Evolutionary conservation across 2,888 invertebrate genomes (phyloP).

Genomic region (Cantharis lateralis): DNA sequence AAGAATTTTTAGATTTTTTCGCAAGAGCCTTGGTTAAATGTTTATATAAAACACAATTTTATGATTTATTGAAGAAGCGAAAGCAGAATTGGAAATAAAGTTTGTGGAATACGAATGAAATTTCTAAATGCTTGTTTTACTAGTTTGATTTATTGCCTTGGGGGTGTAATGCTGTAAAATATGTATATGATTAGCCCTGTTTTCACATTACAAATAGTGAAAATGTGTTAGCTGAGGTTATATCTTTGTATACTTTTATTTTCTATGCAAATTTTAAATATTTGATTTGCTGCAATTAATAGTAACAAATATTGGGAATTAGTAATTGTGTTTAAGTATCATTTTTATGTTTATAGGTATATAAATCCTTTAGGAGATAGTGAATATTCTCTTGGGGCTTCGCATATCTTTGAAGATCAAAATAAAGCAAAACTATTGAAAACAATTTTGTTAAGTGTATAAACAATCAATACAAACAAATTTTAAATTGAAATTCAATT

Average conservation of each 20-base stretch:
- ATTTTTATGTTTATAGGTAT: neutral
- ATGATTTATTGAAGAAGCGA: conserved; percentile 13
- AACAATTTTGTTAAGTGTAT: neutral
- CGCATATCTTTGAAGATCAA: neutral
- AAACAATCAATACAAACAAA: neutral
- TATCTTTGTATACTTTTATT: neutral
- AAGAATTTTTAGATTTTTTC: neutral
- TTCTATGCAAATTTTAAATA: neutral
- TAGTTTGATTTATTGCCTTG: conserved; percentile 18
- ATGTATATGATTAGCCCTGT: conserved; percentile 3
- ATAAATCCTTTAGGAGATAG: neutral
- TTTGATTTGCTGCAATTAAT: neutral
- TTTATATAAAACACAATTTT: conserved; percentile 15
- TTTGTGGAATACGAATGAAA: conserved; percentile 14
- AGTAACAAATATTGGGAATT: neutral
- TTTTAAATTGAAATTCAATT: neutral
- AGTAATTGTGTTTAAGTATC: neutral
- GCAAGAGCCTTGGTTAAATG: neutral
- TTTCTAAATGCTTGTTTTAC: conserved; percentile 12
- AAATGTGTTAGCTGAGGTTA: neutral
- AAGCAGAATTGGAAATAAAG: conserved; percentile 19
- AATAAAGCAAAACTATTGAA: neutral
- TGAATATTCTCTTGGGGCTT: neutral
- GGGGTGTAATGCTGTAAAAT: conserved; percentile 13
- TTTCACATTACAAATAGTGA: neutral